A percentile compares a stretch with the other conserved stretches of the same genome.
Conservation (phyloP, 1,140 invertebrate genomes). For the Drosophila watanabei region DNA sequence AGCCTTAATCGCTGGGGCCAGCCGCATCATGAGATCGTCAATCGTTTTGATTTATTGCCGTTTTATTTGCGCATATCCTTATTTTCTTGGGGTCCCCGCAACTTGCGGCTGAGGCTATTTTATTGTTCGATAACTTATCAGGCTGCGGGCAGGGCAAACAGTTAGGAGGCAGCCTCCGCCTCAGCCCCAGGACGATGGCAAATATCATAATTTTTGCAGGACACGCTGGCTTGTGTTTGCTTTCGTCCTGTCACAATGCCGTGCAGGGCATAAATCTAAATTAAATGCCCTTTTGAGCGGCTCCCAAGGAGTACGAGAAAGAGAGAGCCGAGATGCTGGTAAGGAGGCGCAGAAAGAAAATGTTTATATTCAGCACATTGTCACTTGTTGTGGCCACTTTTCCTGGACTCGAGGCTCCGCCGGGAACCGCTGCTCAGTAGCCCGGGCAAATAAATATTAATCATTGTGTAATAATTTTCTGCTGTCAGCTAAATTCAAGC, state of each 20-base stretch:
- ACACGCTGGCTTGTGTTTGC: constrained; percentile 64
- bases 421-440: constrained; percentile 50
- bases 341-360: constrained; percentile 28
- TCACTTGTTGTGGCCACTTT: constrained; percentile 66
- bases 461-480: constrained; percentile 85
- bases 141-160: constrained; percentile 20
- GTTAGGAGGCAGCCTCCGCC: background rate
- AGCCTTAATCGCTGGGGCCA: constrained; percentile 76
- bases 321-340: background rate
- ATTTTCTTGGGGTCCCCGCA: constrained; percentile 50
- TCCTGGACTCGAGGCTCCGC: constrained; percentile 8
- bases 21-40: constrained; percentile 78
- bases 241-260: constrained; percentile 70
- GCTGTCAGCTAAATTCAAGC: constrained; percentile 85
- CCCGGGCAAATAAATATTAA: constrained; percentile 83
- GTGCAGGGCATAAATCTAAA: constrained; percentile 80
- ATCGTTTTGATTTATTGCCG: constrained; percentile 82
- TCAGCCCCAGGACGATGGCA: constrained; percentile 25
- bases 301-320: constrained; percentile 11
- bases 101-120: constrained; percentile 62
- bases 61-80: constrained; percentile 84
- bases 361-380: constrained; percentile 74
- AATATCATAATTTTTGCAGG: constrained; percentile 78
- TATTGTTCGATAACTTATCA: constrained; percentile 83
- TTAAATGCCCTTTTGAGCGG: constrained; percentile 77